phyloP scores from a whole-genome alignment of 2,797 vertebrate species.

The Otus scops region DNA sequence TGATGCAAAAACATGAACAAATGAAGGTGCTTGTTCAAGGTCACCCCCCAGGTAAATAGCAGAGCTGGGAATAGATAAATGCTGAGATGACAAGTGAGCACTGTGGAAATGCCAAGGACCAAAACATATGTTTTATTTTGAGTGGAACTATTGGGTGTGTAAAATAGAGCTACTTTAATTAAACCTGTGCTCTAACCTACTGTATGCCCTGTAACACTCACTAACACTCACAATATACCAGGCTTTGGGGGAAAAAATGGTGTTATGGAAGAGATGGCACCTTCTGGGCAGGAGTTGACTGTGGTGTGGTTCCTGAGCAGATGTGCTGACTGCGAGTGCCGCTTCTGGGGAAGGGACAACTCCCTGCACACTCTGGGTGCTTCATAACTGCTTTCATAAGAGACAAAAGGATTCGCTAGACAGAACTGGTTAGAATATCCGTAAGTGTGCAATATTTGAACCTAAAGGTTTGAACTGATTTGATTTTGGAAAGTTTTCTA shows the following conservation, averaged over 20 bases:
- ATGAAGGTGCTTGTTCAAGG: background rate
- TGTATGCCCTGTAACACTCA: background rate
- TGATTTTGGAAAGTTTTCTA: background rate
- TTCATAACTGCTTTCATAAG: background rate
- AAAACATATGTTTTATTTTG: background rate
- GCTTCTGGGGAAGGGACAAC: background rate
- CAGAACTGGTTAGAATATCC: background rate
- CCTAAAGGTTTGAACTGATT: background rate
- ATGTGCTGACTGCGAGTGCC: background rate
- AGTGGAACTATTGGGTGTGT: background rate
- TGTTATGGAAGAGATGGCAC: background rate
- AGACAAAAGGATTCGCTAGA: background rate
- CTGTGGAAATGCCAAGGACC: background rate
- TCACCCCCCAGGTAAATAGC: background rate
- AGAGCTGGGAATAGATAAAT: background rate
- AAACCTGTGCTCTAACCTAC: background rate
- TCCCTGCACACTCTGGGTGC: background rate
- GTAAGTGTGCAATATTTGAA: background rate
- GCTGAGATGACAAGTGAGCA: background rate
- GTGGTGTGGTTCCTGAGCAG: background rate
- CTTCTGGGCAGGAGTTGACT: background rate
- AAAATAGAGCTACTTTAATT: background rate
- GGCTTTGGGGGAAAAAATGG: background rate
- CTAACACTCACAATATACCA: too few relatives aligned
- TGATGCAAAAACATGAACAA: background rate